phyloP scores from a whole-genome alignment of 2,888 invertebrate genomes.

The Pantelozetes paolii region DNA sequence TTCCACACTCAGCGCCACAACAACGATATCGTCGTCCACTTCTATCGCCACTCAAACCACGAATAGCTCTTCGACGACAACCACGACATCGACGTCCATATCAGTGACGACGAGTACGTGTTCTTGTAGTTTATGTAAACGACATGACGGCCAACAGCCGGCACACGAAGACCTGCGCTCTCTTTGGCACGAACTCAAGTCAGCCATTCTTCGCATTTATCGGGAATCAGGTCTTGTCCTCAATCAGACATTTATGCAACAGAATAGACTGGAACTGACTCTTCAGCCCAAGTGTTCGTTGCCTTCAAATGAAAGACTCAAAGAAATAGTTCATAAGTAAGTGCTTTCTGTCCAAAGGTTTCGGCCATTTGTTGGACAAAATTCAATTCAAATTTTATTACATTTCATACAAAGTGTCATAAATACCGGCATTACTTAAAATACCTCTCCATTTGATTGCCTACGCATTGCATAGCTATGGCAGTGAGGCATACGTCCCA shows the following conservation, averaged over 20 bases:
- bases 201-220: constrained; percentile 55
- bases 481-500: constrained; percentile 18
- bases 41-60: constrained; percentile 34
- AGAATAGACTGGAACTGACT: constrained; percentile 40
- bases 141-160: background rate
- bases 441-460: background rate
- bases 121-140: constrained; percentile 28
- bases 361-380: background rate
- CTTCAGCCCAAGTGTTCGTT: constrained; percentile 42
- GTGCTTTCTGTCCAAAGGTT: constrained; percentile 43
- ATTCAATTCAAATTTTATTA: too few species aligned
- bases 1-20: constrained; percentile 30
- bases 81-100: background rate
- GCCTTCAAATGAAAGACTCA: constrained; percentile 50
- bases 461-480: background rate
- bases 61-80: background rate
- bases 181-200: constrained; percentile 56
- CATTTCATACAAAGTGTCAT: too few species aligned
- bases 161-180: constrained; percentile 29
- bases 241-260: constrained; percentile 39
- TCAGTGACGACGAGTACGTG: constrained; percentile 21
- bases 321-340: constrained; percentile 56
- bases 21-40: constrained; percentile 31
- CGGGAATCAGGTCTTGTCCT: constrained; percentile 52
- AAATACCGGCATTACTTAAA: constrained; percentile 21